phyloP scores from a whole-genome alignment of 2,113 vertebrate species.

The Bufo gargarizans region DNA sequence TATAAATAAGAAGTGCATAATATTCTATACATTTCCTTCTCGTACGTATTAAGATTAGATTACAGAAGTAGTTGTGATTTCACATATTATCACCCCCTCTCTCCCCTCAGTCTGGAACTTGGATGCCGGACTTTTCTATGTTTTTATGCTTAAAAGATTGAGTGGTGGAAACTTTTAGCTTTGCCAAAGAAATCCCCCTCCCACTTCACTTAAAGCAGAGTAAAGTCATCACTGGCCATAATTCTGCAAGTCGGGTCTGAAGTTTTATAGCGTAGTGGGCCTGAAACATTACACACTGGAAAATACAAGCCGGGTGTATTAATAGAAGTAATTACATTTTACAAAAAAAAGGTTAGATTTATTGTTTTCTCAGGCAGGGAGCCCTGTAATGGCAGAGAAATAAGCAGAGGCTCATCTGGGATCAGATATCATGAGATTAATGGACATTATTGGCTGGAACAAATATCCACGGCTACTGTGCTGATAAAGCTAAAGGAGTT shows the following conservation, averaged over 20 bases:
- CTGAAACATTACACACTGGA: conserved; percentile 26
- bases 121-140: background rate
- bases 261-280: conserved; percentile 32
- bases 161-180: conserved; percentile 23
- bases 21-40: background rate
- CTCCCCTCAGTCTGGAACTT: background rate
- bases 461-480: background rate
- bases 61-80: background rate
- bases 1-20: background rate
- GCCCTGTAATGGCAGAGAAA: background rate
- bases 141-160: conserved; percentile 29
- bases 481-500: background rate
- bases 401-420: background rate
- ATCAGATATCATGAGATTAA: background rate
- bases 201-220: background rate
- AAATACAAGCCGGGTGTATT: conserved; percentile 37
- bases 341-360: conserved; percentile 24
- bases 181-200: conserved; percentile 51
- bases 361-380: conserved; percentile 20
- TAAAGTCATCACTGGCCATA: conserved; percentile 19
- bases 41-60: background rate
- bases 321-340: conserved; percentile 35
- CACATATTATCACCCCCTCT: background rate
- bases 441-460: background rate
- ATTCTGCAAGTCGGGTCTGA: conserved; percentile 7